phyloP scores from a whole-genome alignment of 1,140 invertebrate species.

The Saccostrea echinata region DNA sequence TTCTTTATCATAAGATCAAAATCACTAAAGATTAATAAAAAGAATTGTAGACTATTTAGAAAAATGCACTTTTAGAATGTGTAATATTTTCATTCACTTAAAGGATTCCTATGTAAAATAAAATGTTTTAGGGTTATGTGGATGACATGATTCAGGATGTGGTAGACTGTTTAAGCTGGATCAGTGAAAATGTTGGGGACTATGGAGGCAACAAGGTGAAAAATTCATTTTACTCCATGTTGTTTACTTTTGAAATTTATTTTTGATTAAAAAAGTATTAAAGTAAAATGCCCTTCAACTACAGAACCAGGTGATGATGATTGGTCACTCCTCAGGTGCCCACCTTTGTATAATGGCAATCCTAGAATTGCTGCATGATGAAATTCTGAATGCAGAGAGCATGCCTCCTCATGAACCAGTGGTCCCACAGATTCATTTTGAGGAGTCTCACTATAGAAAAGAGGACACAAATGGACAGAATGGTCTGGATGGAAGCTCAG shows the following conservation, averaged over 20 bases:
- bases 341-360: conserved; percentile 76
- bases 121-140: conserved; percentile 76
- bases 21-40: no score
- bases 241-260: background rate
- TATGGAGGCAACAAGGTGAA: conserved; percentile 76
- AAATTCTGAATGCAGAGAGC: conserved; percentile 47
- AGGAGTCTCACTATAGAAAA: conserved; percentile 64
- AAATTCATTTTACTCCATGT: background rate
- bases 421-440: conserved; percentile 59
- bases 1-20: no score
- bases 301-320: conserved; percentile 75
- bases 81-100: no score
- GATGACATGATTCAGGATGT: conserved; percentile 79
- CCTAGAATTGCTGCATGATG: conserved; percentile 73
- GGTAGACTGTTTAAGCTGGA: conserved; percentile 76
- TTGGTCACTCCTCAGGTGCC: conserved; percentile 78
- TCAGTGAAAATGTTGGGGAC: conserved; percentile 70
- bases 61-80: no score
- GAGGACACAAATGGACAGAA: conserved; percentile 45
- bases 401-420: conserved; percentile 35
- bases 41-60: no score
- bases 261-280: background rate
- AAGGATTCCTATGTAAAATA: no score
- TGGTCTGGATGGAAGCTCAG: conserved; percentile 66
- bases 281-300: conserved; percentile 15